phyloP scores from a whole-genome alignment of 2,797 vertebrate genomes.

The Sparus aurata region DNA sequence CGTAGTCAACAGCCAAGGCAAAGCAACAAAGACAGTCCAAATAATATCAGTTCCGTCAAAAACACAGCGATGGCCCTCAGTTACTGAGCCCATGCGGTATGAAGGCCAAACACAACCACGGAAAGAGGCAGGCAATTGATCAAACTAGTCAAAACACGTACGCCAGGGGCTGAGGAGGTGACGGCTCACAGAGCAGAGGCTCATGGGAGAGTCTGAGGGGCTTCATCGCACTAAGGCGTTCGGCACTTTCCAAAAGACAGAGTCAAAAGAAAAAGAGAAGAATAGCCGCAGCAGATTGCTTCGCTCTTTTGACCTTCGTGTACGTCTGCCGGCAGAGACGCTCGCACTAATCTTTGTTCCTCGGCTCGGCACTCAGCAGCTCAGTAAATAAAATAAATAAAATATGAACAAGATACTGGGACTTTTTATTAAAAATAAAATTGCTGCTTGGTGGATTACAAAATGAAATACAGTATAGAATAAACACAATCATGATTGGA shows the following conservation, averaged over 20 bases:
- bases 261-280: background rate
- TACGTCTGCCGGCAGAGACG: background rate
- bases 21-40: background rate
- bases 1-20: background rate
- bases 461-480: background rate
- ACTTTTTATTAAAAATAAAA: background rate
- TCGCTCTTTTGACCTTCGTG: background rate
- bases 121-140: constrained; percentile 2
- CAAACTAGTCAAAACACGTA: constrained; percentile 39
- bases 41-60: constrained; percentile 18
- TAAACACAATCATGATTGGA: background rate
- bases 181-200: background rate
- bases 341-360: background rate
- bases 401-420: background rate
- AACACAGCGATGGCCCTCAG: background rate
- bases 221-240: background rate
- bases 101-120: constrained; percentile 2
- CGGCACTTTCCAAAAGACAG: constrained; percentile 6
- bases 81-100: background rate
- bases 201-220: constrained; percentile 12
- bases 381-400: background rate
- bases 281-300: background rate
- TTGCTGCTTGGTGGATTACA: background rate
- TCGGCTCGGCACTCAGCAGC: background rate
- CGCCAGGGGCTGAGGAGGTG: background rate